phyloP scores from a whole-genome alignment of 1,140 invertebrate genomes.

The Phortica variegata region DNA sequence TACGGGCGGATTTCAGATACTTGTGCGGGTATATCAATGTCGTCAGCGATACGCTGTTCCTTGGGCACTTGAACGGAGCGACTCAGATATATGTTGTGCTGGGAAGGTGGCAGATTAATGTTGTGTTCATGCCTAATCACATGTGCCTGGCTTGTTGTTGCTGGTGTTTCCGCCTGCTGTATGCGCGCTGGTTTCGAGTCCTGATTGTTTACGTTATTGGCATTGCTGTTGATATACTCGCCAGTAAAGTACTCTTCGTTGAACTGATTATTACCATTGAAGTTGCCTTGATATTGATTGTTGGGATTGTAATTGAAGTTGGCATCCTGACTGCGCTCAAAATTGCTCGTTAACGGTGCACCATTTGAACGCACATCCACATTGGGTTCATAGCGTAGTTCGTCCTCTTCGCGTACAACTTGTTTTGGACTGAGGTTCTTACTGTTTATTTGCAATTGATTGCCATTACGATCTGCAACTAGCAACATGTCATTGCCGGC shows the following conservation, averaged over 20 bases:
- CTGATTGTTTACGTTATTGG: slow-evolving; percentile 25
- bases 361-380: slow-evolving; percentile 12
- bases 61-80: slow-evolving; percentile 27
- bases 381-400: slow-evolving; percentile 19
- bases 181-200: slow-evolving; percentile 43
- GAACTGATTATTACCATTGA: slow-evolving; percentile 4
- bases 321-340: slow-evolving; percentile 32
- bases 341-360: slow-evolving; percentile 17
- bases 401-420: slow-evolving; percentile 32
- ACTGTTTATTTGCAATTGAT: slow-evolving; percentile 32
- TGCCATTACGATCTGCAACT: slow-evolving; percentile 34
- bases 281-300: not conserved
- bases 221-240: slow-evolving; percentile 36
- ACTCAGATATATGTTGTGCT: slow-evolving; percentile 47
- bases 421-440: slow-evolving; percentile 34
- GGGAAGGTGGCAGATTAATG: slow-evolving; percentile 45
- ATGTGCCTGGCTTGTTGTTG: slow-evolving; percentile 18
- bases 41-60: slow-evolving; percentile 21
- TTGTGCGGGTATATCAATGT: slow-evolving; percentile 26
- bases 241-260: slow-evolving; percentile 42
- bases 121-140: slow-evolving; percentile 53
- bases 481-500: no score
- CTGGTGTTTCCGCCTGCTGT: slow-evolving; percentile 16
- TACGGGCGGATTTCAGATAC: slow-evolving; percentile 40
- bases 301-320: slow-evolving; percentile 21